Base-by-base conservation (phyloP, 2,797 vertebrate species). In the Chelon auratus region DNA sequence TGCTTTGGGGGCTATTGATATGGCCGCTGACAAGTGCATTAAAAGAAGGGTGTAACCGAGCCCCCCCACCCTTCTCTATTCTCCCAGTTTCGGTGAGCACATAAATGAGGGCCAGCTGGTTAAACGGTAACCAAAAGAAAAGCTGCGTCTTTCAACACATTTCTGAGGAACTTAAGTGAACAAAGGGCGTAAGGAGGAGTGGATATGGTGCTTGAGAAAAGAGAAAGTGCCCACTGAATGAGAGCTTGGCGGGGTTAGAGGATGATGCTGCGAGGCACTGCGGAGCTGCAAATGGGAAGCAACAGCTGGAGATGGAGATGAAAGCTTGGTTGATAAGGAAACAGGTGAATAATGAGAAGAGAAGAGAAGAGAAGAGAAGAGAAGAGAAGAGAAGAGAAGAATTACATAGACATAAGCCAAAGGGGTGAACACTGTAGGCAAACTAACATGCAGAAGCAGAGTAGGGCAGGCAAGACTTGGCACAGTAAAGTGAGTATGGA, bases 1-100 rank as follows among this genome's bases (percentile, higher is more conserved):
- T 75, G 82, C 82, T 85, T 70, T 80, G 83, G 78, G 77, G 69
- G 30, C 65, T 82, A 78, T 69, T 83, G 84, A 88, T 84, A 85
- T 65, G 72, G 77, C 63, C 81, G 69, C 83, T 83, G 87, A 83
- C 48, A 42, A 83, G 74, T 76, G 78, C 65, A 78, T 73, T 79
- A 72, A 76, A 39, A 69, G 71, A 43, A 57, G 9, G 33, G 66
- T 4, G 42, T 7, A 45, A 69, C 43, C 11, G 14, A 57, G 33
- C 42, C 43, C 39, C 39, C 15, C 2, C n/a, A 40, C 53, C 69
- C 40, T 36, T 15, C 22, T 52, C 18, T 20, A 57, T 51, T 70
- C 56, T 59, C 43, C 30, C 6, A 33, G 47, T 79, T 62, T 72
- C 24, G 15, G 30, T 2, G 11, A 1, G 43, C 12, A 47, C 78